phyloP scores from a whole-genome alignment of 1,140 invertebrate species.

The Aradophagus sp. region DNA sequence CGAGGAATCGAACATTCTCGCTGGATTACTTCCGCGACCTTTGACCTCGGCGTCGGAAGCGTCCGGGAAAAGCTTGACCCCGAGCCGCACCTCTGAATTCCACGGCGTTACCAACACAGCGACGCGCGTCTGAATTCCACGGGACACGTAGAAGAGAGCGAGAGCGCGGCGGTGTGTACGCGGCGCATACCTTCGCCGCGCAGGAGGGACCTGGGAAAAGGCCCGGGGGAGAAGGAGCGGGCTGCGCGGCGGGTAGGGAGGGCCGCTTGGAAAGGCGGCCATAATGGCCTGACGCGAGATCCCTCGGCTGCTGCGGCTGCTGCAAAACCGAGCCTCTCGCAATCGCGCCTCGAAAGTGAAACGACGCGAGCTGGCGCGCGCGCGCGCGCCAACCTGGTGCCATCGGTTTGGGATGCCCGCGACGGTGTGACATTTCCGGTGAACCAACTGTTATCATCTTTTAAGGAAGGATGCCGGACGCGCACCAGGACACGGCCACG shows the following conservation, averaged over 20 bases:
- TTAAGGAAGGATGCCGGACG: slow-evolving; percentile 68
- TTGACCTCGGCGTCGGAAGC: too few relatives aligned
- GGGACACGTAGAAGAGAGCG: slow-evolving; percentile 51
- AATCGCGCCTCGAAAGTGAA: slow-evolving; percentile 52
- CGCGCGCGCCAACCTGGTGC: too few relatives aligned
- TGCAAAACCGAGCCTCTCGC: slow-evolving; percentile 64
- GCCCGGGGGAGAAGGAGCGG: slow-evolving; percentile 33
- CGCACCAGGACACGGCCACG: slow-evolving; percentile 78
- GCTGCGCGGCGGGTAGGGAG: neutral
- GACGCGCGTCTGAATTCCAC: slow-evolving; percentile 51
- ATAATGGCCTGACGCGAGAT: slow-evolving; percentile 70
- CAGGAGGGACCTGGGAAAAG: slow-evolving; percentile 56
- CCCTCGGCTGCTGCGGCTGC: slow-evolving; percentile 67
- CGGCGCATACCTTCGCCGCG: slow-evolving; percentile 57
- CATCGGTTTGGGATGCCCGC: too few relatives aligned
- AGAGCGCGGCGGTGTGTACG: slow-evolving; percentile 32
- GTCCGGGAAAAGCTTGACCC: slow-evolving; percentile 51
- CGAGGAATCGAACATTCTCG: too few relatives aligned
- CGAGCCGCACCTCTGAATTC: slow-evolving; percentile 63
- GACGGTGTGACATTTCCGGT: too few relatives aligned
- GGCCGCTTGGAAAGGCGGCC: slow-evolving; percentile 61
- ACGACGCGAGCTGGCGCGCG: neutral
- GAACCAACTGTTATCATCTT: too few relatives aligned
- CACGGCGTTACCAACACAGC: slow-evolving; percentile 54
- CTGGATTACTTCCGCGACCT: too few relatives aligned